A percentile compares a stretch with the other conserved stretches of the same genome.
Evolutionary conservation across 2,888 invertebrate genomes (phyloP).

Genomic region (Eupeodes luniger): DNA sequence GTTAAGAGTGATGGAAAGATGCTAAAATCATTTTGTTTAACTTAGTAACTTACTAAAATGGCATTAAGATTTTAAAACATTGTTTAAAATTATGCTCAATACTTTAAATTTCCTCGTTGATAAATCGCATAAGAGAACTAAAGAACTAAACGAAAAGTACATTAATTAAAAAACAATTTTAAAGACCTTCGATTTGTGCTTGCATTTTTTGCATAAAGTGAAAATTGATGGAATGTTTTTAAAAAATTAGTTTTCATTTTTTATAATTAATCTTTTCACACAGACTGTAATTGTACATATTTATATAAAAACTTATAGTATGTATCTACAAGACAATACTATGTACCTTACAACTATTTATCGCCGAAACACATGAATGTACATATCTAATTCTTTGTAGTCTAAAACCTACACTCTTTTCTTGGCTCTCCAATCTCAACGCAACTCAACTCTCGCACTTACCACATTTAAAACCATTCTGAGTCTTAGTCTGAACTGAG

Average conservation of each 20-base stretch:
- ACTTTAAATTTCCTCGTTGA: no score
- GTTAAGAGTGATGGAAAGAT: no score
- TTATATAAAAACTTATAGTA: background rate
- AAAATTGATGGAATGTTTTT: no score
- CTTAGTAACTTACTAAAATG: no score
- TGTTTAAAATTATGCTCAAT: no score
- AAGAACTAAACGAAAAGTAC: no score
- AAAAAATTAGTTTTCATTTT: background rate
- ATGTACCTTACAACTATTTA: conserved; percentile 8
- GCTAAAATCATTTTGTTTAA: no score
- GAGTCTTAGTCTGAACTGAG: conserved; percentile 16
- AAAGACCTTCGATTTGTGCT: no score
- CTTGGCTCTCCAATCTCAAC: background rate
- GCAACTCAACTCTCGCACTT: conserved; percentile 51
- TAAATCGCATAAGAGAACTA: no score
- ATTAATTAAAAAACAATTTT: no score
- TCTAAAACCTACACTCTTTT: conserved; percentile 53
- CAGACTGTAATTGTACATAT: conserved; percentile 24
- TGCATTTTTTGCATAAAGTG: no score
- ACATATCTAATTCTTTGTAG: conserved; percentile 62
- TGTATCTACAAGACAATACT: conserved; percentile 3
- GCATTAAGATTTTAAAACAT: no score
- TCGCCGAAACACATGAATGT: conserved; percentile 35
- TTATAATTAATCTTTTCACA: background rate
- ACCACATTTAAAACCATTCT: conserved; percentile 66